A percentile compares a stretch with the other conserved stretches of the same genome.
Evolutionary conservation across 2,888 invertebrate genomes (phyloP).

Genomic region (Sinhomidia bicolor): DNA sequence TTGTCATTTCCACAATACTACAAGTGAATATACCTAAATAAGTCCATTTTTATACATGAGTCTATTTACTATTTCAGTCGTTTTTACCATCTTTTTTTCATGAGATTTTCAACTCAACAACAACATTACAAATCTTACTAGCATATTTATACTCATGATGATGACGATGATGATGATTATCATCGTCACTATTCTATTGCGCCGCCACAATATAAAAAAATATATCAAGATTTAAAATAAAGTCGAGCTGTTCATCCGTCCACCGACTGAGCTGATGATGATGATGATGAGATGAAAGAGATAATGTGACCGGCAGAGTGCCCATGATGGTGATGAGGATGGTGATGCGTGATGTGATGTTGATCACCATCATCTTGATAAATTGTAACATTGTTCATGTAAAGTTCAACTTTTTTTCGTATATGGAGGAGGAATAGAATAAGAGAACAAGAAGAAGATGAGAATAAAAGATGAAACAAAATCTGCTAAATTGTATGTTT

Average conservation of each 20-base stretch:
- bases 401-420: neutral
- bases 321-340: constrained; percentile 10
- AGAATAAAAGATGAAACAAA: constrained; percentile 3
- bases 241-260: neutral
- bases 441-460: neutral
- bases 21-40: no score
- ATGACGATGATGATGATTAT: no score
- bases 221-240: constrained; percentile 19
- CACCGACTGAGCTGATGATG: neutral
- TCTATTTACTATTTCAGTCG: no score
- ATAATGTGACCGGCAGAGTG: constrained; percentile 21
- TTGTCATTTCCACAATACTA: constrained; percentile 1
- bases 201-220: neutral
- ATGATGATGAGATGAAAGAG: constrained; percentile 12
- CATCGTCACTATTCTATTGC: neutral
- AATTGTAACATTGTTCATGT: constrained; percentile 46
- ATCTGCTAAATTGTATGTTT: neutral
- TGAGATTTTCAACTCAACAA: neutral
- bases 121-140: no score
- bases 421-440: neutral
- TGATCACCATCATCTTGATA: constrained; percentile 46
- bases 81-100: neutral
- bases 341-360: constrained; percentile 33
- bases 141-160: no score
- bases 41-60: neutral